Evolutionary conservation across 1,140 invertebrate species (phyloP), one percentile per base, ranked within the genome.

Genomic region (Zaprionus ornatus): DNA sequence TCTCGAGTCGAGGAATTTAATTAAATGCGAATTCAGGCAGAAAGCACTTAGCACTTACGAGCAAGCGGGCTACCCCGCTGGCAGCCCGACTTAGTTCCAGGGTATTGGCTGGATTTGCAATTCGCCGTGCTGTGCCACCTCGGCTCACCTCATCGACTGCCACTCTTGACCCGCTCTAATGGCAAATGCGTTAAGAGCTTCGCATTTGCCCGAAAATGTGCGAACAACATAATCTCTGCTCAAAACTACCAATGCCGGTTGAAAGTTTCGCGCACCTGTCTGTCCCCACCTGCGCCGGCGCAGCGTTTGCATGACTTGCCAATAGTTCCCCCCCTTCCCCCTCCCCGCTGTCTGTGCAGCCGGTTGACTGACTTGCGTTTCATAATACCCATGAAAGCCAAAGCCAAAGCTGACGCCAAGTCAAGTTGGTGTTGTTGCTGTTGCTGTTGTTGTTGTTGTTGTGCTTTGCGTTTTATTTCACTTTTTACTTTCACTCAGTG

Each of bases 361-460:
- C 59, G 66, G 59, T 63, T 76, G 74, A 72, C 68, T 72, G 61
- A 73, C 64, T 77, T 62, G 64, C 63, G 75, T 77, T 77, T 77
- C 75, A 77, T 77, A 77, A 77, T 74, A 74, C 23, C 69, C 69
- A 67, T 64, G 69, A 77, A 77, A 73, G 74, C 74, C 69, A 61
- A 67, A 21, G 45, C 45, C 2, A 3, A 45, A 48, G 17, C 45
- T 48, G 48, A 70, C n/a, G 71, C 55, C 65, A 5, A 27, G 56
- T n/a, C 21, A 15, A 27, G 50, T 23, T 29, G 52, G 2, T 21
- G 19, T 27, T 60, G 17, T 45, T 52, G 17, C 37, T 52, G 25
- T 40, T 40, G 45, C 27, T 69, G 15, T 61, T 72, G 59, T 60
- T 52, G 25, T 40, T 40, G 45, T 37, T 69, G 15, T 61, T 72